A percentile compares a stretch with the other conserved stretches of the same genome.
Conservation (phyloP, 2,797 vertebrate species). For the Amniataba percoides region DNA sequence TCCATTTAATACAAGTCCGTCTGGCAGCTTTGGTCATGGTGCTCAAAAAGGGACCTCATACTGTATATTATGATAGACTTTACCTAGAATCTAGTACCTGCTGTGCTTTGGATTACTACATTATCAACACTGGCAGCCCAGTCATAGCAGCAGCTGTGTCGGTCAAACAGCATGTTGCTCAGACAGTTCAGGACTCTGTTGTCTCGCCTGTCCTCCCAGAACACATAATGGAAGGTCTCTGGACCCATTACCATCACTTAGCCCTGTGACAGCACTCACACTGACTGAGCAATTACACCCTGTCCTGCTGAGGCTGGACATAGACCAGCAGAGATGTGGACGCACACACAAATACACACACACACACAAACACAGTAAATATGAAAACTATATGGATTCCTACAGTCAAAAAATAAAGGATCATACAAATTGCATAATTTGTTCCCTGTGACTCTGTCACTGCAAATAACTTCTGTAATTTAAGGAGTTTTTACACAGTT, state of each 20-base stretch:
- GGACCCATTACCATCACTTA: not conserved
- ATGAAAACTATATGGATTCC: not conserved
- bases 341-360: not conserved
- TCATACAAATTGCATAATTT: too few relatives aligned
- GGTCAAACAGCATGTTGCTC: not conserved
- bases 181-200: not conserved
- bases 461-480: too few relatives aligned
- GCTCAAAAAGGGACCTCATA: not conserved
- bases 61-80: not conserved
- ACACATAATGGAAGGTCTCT: conserved; percentile 25
- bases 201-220: conserved; percentile 1
- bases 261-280: not conserved
- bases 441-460: too few relatives aligned
- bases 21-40: not conserved
- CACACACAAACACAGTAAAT: too few relatives aligned
- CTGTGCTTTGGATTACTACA: not conserved
- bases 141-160: conserved; percentile 13
- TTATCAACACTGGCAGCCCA: not conserved
- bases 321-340: not conserved
- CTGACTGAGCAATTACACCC: not conserved
- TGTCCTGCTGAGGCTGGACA: not conserved
- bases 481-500: too few relatives aligned
- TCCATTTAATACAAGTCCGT: not conserved
- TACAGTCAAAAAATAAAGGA: too few relatives aligned
- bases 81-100: not conserved